These are phyloP conservation scores for Herpetotheres cachinnans DNA, from an alignment of 2,113 vertebrate species.

Conservation along the genomic window DNA sequence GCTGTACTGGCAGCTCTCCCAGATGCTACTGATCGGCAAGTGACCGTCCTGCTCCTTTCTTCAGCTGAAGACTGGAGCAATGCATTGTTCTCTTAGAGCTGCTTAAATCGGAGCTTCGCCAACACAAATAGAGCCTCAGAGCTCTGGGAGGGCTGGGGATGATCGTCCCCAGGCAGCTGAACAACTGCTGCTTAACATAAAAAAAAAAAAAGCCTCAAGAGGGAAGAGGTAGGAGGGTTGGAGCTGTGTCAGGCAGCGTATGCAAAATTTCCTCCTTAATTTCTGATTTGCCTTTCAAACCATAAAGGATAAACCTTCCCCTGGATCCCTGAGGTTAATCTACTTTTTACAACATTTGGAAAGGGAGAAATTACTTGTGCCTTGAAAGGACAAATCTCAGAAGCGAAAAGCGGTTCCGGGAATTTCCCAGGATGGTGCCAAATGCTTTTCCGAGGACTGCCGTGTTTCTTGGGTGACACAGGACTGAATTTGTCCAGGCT, in stretches of 20 bases:
- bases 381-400: not conserved
- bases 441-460: not conserved
- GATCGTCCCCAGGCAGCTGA: not conserved
- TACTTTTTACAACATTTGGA: not conserved
- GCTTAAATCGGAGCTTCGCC: not conserved
- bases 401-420: rapidly evolving
- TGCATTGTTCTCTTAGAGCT: rapidly evolving
- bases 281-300: not conserved
- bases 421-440: not conserved
- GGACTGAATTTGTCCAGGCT: not conserved
- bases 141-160: not conserved
- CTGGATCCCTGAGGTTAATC: not conserved
- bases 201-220: not conserved
- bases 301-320: not conserved
- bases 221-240: not conserved
- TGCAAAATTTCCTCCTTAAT: not conserved
- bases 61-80: not conserved
- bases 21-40: not conserved
- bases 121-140: not conserved
- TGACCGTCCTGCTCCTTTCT: not conserved
- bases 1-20: not conserved
- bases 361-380: not conserved
- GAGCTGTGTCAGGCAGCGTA: not conserved
- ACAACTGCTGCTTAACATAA: not conserved
- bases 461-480: rapidly evolving